Conservation (phyloP, 30 jellyfish, hydroid and myxozoan genomes). For the Cassiopea andromeda region DNA sequence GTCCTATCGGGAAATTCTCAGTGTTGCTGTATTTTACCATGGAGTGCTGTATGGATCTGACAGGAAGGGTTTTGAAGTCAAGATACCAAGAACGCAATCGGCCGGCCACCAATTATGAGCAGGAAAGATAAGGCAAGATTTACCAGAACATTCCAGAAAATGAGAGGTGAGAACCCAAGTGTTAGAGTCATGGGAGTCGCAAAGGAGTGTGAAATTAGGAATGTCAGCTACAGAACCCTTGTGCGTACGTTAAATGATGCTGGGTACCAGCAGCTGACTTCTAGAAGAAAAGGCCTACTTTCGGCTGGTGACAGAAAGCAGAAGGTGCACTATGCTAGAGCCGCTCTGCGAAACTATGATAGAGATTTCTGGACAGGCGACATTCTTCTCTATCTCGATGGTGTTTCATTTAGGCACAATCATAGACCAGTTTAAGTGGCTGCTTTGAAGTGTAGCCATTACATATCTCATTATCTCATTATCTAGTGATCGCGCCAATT, state of each 20-base stretch:
- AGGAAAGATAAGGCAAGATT: slow-evolving; percentile 24
- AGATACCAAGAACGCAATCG: neutral
- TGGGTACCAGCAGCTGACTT: neutral
- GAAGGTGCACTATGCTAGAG: neutral
- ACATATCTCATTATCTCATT: too few species aligned
- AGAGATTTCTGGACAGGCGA: slow-evolving; percentile 8
- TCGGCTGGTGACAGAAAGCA: neutral
- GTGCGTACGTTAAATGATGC: neutral
- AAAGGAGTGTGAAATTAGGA: neutral
- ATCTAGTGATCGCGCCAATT: too few species aligned
- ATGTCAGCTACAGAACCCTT: slow-evolving; percentile 4
- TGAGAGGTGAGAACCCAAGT: slow-evolving; percentile 9
- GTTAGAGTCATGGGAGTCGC: slow-evolving; percentile 22
- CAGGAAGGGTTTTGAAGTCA: neutral
- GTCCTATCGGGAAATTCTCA: slow-evolving; percentile 19
- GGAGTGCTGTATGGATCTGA: neutral
- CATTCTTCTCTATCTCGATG: slow-evolving; percentile 7
- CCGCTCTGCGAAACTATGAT: neutral
- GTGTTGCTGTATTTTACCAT: slow-evolving; percentile 1
- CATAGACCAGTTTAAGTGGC: too few species aligned
- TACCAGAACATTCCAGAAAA: slow-evolving; percentile 17
- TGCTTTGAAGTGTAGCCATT: too few species aligned
- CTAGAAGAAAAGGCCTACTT: neutral
- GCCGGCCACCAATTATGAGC: slow-evolving; percentile 42
- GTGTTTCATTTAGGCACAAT: slow-evolving; percentile 2